These are phyloP conservation scores for Cariama cristata DNA, from an alignment of 2,113 vertebrate species.

Conservation along the genomic window DNA sequence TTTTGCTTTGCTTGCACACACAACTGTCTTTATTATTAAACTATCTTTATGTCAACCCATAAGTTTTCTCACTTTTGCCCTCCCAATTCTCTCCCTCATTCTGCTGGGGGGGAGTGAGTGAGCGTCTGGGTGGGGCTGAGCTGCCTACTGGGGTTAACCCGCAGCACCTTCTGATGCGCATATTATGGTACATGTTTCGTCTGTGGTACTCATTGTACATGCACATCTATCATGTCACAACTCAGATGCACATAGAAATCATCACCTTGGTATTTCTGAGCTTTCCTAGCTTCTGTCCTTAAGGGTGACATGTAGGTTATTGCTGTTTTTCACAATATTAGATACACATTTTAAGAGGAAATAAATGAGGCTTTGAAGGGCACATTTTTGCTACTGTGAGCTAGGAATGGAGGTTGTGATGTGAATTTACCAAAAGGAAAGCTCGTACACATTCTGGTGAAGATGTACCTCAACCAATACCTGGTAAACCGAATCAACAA, in stretches of 20 bases:
- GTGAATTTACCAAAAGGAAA: background rate
- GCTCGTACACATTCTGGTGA: background rate
- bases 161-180: background rate
- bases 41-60: background rate
- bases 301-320: background rate
- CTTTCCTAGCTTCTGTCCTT: background rate
- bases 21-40: background rate
- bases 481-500: conserved; percentile 12
- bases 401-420: background rate
- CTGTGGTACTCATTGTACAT: background rate
- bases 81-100: background rate
- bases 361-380: background rate
- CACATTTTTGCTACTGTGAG: background rate
- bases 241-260: background rate
- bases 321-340: background rate
- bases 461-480: background rate
- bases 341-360: background rate
- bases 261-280: background rate
- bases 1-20: too few species aligned
- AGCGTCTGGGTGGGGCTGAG: background rate
- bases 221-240: background rate
- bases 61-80: background rate
- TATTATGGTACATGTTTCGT: background rate
- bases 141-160: background rate
- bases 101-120: rapidly evolving